Percentiles rank a stretch among this genome's conserved stretches.
phyloP scores from a whole-genome alignment of 2,888 invertebrate genomes.

The Notodromas monacha region DNA sequence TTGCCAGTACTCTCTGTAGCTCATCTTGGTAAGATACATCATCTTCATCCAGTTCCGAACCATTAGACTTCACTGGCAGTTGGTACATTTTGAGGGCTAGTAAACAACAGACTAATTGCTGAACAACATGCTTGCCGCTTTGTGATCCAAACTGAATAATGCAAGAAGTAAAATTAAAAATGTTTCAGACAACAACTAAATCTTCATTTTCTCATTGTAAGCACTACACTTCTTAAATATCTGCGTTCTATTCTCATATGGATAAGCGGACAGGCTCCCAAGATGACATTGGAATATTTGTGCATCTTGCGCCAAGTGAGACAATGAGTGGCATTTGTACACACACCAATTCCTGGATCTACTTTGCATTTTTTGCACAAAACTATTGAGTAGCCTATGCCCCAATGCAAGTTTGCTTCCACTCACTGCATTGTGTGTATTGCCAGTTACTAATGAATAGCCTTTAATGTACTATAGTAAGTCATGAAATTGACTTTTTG shows the following conservation, averaged over 20 bases:
- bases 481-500: constrained; percentile 4
- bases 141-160: constrained; percentile 4
- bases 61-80: constrained; percentile 4
- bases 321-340: constrained; percentile 4
- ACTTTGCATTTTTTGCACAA: constrained; percentile 2
- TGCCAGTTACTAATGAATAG: constrained; percentile 2
- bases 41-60: constrained; percentile 2
- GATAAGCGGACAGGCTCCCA: constrained; percentile 2
- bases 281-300: constrained; percentile 2
- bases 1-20: constrained; percentile 4
- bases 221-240: constrained; percentile 1
- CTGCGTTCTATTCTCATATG: constrained; percentile 1
- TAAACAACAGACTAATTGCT: constrained; percentile 1
- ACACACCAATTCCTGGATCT: constrained; percentile 4
- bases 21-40: constrained; percentile 4
- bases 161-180: background rate
- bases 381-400: constrained; percentile 2
- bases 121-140: constrained; percentile 4
- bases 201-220: constrained; percentile 1
- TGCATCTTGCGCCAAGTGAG: constrained; percentile 4
- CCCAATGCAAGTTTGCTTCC: constrained; percentile 2
- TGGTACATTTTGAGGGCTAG: constrained; percentile 4
- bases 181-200: background rate
- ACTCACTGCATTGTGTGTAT: constrained; percentile 2
- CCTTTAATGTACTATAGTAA: constrained; percentile 1